phyloP scores from a whole-genome alignment of 1,140 invertebrate genomes.

The Drepana arcuata region DNA sequence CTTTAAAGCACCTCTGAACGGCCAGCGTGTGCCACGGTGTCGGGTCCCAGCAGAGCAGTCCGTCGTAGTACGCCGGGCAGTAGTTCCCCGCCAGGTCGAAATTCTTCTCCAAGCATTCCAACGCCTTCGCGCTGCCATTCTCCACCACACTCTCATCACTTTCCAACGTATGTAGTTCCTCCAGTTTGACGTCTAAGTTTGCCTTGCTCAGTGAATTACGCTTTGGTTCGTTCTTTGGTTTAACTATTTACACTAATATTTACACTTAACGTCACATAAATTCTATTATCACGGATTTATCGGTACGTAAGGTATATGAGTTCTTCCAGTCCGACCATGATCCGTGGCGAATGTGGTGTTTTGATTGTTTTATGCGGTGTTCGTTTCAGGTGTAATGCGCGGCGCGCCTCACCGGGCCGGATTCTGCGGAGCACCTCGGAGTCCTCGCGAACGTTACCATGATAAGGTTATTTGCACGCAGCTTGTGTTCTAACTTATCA shows the following conservation, averaged over 20 bases:
- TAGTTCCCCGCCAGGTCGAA: conserved; percentile 36
- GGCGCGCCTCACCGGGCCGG: conserved; percentile 28
- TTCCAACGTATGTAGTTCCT: conserved; percentile 57
- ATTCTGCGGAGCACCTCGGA: conserved; percentile 41
- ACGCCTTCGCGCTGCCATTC: conserved; percentile 32
- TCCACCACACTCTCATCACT: conserved; percentile 37
- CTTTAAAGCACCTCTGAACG: conserved; percentile 80
- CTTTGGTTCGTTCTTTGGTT: conserved; percentile 43
- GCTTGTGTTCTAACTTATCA: conserved; percentile 70
- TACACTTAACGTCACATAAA: conserved; percentile 15
- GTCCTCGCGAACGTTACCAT: conserved; percentile 57
- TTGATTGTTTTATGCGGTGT: neutral
- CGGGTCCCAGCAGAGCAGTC: conserved; percentile 84
- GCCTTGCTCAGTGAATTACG: conserved; percentile 11
- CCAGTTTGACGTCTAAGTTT: conserved; percentile 43
- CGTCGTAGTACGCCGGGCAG: conserved; percentile 79
- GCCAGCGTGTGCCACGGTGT: conserved; percentile 76
- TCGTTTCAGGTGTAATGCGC: conserved; percentile 30
- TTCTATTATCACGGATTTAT: conserved; percentile 15
- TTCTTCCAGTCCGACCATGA: conserved; percentile 26
- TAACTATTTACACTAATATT: conserved; percentile 20
- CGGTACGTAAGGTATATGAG: conserved; percentile 10
- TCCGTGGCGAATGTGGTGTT: too few species aligned
- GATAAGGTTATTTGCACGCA: conserved; percentile 61
- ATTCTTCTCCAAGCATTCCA: conserved; percentile 44